Conservation (phyloP, 2,797 vertebrate species). For the Sciaenops ocellatus region DNA sequence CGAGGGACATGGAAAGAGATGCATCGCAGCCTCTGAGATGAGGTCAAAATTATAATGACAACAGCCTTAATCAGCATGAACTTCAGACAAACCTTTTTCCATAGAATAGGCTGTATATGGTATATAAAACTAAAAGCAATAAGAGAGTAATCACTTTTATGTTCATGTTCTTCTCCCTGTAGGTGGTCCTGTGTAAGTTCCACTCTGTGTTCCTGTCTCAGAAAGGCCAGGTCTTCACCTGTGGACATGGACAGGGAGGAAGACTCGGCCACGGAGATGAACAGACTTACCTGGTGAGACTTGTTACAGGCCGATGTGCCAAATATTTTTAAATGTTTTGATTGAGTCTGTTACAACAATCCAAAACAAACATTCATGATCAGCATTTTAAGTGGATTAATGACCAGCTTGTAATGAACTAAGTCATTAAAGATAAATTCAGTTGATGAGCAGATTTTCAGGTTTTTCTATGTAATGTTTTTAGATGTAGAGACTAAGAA, state of each 20-base stretch:
- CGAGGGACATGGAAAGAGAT: slow-evolving; percentile 67
- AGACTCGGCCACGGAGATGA: slow-evolving; percentile 98
- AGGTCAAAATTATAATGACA: slow-evolving; percentile 61
- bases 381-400: not conserved
- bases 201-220: slow-evolving; percentile 98
- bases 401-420: not conserved
- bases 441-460: not conserved
- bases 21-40: slow-evolving; percentile 31
- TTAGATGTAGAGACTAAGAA: not conserved
- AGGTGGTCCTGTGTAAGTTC: slow-evolving; percentile 98
- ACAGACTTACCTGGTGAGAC: slow-evolving; percentile 94
- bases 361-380: not conserved
- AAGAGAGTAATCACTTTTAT: not conserved
- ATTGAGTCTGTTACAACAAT: not conserved
- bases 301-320: not conserved
- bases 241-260: slow-evolving; percentile 97
- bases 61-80: slow-evolving; percentile 34
- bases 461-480: not conserved
- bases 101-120: no score
- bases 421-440: not conserved
- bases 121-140: not conserved
- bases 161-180: slow-evolving; percentile 23
- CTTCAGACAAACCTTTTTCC: not conserved
- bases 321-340: not conserved
- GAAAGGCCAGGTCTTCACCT: slow-evolving; percentile 97